Conservation (phyloP, 1,140 invertebrate species). For the Acyrthosiphon pisum region DNA sequence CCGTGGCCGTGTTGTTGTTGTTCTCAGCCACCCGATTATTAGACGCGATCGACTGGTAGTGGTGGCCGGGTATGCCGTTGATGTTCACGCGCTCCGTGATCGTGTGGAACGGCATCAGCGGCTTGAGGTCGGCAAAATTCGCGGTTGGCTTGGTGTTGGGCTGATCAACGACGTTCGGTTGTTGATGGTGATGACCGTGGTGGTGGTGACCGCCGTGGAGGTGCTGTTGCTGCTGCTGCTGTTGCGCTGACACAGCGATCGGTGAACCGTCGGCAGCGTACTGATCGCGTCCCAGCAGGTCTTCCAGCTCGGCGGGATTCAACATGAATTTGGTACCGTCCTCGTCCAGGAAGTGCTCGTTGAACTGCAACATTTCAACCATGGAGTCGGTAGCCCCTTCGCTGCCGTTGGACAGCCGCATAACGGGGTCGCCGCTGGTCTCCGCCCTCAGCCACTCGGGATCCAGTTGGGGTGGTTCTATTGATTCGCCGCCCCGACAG, state of each 20-base stretch:
- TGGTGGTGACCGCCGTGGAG: constrained; percentile 61
- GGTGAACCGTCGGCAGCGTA: constrained; percentile 49
- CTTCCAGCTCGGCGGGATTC: constrained; percentile 51
- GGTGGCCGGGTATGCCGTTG: constrained; percentile 84
- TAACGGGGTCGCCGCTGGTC: constrained; percentile 50
- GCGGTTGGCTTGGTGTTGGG: constrained; percentile 59
- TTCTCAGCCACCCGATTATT: constrained; percentile 65
- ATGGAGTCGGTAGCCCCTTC: constrained; percentile 34
- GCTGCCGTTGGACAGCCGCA: constrained; percentile 55
- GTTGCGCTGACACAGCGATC: constrained; percentile 46
- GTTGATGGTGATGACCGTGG: constrained; percentile 62
- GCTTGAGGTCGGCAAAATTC: constrained; percentile 80
- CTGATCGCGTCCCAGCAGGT: constrained; percentile 50
- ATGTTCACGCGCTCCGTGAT: constrained; percentile 83
- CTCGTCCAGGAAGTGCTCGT: constrained; percentile 55
- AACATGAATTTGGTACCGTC: constrained; percentile 52
- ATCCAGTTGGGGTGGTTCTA: constrained; percentile 57
- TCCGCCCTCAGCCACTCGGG: constrained; percentile 56
- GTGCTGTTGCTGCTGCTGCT: constrained; percentile 59
- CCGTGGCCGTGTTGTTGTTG: constrained; percentile 69
- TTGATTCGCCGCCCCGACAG: constrained; percentile 39
- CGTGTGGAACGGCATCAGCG: constrained; percentile 83
- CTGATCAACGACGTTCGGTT: constrained; percentile 57
- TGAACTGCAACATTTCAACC: constrained; percentile 55
- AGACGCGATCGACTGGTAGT: constrained; percentile 80